Base-by-base conservation (phyloP, 2,888 invertebrate species). In the Agelastica alni region DNA sequence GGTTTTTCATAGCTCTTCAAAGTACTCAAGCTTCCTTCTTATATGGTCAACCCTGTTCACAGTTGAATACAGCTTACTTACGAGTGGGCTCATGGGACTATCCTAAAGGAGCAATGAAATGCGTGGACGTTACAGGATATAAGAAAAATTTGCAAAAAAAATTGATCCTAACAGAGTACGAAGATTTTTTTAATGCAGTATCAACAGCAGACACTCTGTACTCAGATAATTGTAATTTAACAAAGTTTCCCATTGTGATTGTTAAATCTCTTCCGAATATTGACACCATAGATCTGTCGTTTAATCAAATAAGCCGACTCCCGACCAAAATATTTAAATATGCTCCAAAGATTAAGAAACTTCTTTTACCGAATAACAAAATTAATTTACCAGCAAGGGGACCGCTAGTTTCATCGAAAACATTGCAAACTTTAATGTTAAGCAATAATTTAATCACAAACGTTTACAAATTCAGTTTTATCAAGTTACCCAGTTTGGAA, bases 1-100 rank as follows among this genome's bases (percentile, higher is more conserved):
- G n/a, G n/a, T n/a, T n/a, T n/a, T n/a, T n/a, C n/a, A n/a, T n/a
- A n/a, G n/a, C n/a, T n/a, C n/a, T n/a, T n/a, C n/a, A n/a, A n/a
- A n/a, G n/a, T n/a, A n/a, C n/a, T n/a, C n/a, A n/a, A n/a, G n/a
- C n/a, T 3, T 62, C 60, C 3, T 66, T 71, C 47, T 54, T 63
- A 9, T 64, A 64, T 41, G 74, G 74, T 3, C 70, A 70, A 43
- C 71, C 74, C 41, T 75, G 75, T 60, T 69, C 63, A 58, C 60
- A 59, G 14, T 64, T 68, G 5, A 75, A 75, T 58, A 75, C 74
- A 4, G 71, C 70, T 42, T 65, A 65, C 41, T 48, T 73, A 51
- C 62, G 64, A 48, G 58, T 64, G 9, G 58, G 51, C 9, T 53
- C 49, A 9, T 63, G 62, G 64, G 43, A 9, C 57, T 46, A 62